Evolutionary conservation across 2,113 vertebrate genomes (phyloP), one percentile per base, ranked within the genome.

Genomic region (Eulemur rufifrons): DNA sequence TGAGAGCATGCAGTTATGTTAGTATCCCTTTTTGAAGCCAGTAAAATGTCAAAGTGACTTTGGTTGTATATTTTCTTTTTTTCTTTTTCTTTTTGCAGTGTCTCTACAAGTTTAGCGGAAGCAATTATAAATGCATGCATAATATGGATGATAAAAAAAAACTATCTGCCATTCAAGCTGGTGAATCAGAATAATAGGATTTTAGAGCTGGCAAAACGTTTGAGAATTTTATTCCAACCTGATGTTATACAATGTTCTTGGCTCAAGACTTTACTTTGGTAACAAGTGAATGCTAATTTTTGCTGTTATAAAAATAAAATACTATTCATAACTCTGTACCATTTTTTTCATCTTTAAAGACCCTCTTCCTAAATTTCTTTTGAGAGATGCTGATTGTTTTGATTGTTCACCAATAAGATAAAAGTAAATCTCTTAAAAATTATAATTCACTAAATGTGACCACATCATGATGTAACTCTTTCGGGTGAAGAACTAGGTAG

Each of bases 271-370:
- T 59, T 73, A 59, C 27, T 80, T 71, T 73, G 34, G 23, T 88
- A 78, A 20, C 6, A 73, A 94, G 23, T 71, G 27, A n/a, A n/a
- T 50, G 34, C 78, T 88, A 73, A 82, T 47, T 87, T 84, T 82
- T 91, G 29, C 63, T 91, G 29, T 50, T 84, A 39, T 42, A 91
- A 94, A 93, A 94, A 50, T 91, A 94, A 71, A 94, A 56, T 54
- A 9, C 8, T 47, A 76, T 47, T 87, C 77, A 82, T 69, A 68
- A 61, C 6, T 77, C 47, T 86, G 9, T 66, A 42, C 50, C 32
- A 27, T 54, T 87, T 76, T 87, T 83, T 77, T 66, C 18, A 34
- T 27, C 25, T 89, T 61, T 88, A 54, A 81, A 95, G 52, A 66
- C 34, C 39, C 5, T 37, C 13, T 4, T 56, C 21, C 34, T 61